A percentile compares a stretch with the other conserved stretches of the same genome.
Evolutionary conservation across 92 coral and sea anemone species (phyloP).

Genomic region (Diadumene lineata): DNA sequence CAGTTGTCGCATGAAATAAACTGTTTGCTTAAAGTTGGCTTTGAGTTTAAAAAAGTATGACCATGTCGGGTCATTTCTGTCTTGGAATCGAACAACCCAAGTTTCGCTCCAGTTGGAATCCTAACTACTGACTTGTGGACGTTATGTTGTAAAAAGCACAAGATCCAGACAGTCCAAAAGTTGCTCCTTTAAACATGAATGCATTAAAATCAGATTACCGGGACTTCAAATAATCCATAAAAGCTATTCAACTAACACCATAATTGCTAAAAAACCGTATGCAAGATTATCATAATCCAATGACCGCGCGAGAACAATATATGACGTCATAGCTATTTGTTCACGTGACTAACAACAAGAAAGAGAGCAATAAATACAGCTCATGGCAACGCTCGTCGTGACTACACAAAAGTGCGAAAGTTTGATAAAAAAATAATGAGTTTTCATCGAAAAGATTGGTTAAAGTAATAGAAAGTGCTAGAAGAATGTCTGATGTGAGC

Average conservation of each 20-base stretch:
- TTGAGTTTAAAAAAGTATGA: too few species aligned
- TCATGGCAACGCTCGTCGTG: constrained; percentile 51
- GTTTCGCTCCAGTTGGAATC: too few species aligned
- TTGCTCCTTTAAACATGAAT: constrained; percentile 4
- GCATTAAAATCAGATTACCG: constrained; percentile 9
- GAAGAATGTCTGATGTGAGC: constrained; percentile 35
- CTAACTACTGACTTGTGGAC: too few species aligned
- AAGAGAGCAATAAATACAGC: constrained; percentile 39
- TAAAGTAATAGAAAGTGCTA: constrained; percentile 7
- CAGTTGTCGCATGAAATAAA: too few species aligned
- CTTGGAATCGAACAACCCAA: too few species aligned
- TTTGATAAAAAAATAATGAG: constrained; percentile 15
- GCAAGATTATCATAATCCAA: constrained; percentile 6
- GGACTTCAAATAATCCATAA: constrained; percentile 9
- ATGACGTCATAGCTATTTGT: constrained; percentile 57
- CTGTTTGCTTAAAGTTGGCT: too few species aligned
- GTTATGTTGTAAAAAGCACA: too few species aligned
- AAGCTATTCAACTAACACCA: constrained; percentile 2
- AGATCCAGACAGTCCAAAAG: background rate
- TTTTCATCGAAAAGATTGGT: background rate
- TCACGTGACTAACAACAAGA: constrained; percentile 78
- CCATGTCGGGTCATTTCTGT: too few species aligned
- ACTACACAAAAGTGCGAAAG: constrained; percentile 16
- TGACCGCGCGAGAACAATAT: constrained; percentile 26
- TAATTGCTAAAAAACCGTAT: background rate